A percentile compares a stretch with the other conserved stretches of the same genome.
Evolutionary conservation across 2,113 vertebrate species (phyloP).

Genomic region (Azemiops feae): DNA sequence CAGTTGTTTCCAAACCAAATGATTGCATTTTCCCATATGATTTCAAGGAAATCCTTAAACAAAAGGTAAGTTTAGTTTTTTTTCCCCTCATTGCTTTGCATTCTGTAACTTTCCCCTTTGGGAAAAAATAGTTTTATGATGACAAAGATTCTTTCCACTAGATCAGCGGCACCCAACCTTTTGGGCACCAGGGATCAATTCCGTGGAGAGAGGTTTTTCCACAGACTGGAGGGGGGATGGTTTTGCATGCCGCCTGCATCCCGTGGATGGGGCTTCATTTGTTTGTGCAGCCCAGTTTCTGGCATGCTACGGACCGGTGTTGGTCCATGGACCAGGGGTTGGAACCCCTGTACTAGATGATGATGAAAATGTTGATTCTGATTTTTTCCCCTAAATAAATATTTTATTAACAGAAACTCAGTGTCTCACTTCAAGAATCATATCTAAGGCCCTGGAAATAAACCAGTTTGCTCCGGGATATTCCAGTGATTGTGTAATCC

Average conservation of each 20-base stretch:
- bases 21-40: slow-evolving; percentile 96
- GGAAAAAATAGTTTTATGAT: background rate
- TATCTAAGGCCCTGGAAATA: background rate
- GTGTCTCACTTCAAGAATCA: background rate
- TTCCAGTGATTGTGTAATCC: background rate
- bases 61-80: slow-evolving; percentile 77
- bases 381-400: background rate
- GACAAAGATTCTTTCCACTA: background rate
- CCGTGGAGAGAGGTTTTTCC: background rate
- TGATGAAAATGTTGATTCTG: slow-evolving; percentile 20
- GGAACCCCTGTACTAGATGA: background rate
- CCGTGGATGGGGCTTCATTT: background rate
- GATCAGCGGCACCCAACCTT: background rate
- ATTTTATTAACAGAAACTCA: background rate
- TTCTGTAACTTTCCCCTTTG: background rate
- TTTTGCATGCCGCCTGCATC: background rate
- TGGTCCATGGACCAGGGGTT: background rate
- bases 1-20: slow-evolving; percentile 87
- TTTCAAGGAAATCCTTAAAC: slow-evolving; percentile 83
- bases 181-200: background rate
- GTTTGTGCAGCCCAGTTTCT: background rate
- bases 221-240: background rate
- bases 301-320: background rate
- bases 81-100: background rate
- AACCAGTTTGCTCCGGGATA: background rate